These are phyloP conservation scores for Rhodeus uyekii DNA, from an alignment of 2,797 vertebrate genomes.

Conservation along the genomic window DNA sequence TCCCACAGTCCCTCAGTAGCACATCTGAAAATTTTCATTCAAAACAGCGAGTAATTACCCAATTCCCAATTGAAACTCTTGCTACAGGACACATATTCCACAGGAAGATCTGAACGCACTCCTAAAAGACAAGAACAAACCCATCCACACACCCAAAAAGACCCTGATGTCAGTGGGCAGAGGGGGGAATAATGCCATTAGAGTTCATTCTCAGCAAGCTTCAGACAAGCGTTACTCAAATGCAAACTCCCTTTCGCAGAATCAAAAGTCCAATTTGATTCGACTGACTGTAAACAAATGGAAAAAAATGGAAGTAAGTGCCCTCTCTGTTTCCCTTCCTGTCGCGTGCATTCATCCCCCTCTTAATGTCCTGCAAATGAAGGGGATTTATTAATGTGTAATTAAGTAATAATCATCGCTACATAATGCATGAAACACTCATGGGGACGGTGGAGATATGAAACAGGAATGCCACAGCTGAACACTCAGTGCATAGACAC, in stretches of 20 bases:
- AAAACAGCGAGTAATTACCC: constrained; percentile 32
- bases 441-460: constrained; percentile 70
- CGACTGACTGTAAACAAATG: constrained; percentile 66
- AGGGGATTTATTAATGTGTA: constrained; percentile 87
- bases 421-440: constrained; percentile 85
- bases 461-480: constrained; percentile 67
- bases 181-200: constrained; percentile 63
- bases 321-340: constrained; percentile 62
- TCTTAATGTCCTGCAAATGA: constrained; percentile 87
- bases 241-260: constrained; percentile 38
- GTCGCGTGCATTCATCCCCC: constrained; percentile 77
- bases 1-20: constrained; percentile 10
- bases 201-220: constrained; percentile 52
- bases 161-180: constrained; percentile 27
- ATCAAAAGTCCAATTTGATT: constrained; percentile 66
- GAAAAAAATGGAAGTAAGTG: constrained; percentile 62
- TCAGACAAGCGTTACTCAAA: constrained; percentile 34
- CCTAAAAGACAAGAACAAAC: constrained; percentile 25
- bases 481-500: constrained; percentile 73
- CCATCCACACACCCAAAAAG: constrained; percentile 1
- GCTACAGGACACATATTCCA: constrained; percentile 4
- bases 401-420: constrained; percentile 88
- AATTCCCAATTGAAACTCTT: constrained; percentile 30
- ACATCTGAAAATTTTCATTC: constrained; percentile 16
- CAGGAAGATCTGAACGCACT: constrained; percentile 2